Conservation (phyloP, 2,797 vertebrate species). For the Hapalemur alaotrensis region DNA sequence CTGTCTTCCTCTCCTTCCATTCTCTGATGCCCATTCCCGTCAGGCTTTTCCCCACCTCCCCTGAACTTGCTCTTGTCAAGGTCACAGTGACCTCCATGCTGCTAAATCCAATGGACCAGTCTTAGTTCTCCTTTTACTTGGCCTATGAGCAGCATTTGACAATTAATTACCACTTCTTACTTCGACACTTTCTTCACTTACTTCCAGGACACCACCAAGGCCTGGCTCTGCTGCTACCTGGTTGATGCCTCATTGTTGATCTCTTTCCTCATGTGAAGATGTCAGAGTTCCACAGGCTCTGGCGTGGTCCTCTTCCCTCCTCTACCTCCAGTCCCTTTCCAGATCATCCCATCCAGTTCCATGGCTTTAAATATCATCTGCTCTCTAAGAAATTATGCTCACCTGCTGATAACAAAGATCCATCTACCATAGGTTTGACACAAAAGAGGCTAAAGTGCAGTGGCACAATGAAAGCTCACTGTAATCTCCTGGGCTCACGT, state of each 20-base stretch:
- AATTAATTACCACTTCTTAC: background rate
- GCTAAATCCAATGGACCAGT: background rate
- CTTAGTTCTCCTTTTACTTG: background rate
- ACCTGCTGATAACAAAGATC: background rate
- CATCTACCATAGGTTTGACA: background rate
- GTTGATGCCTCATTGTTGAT: background rate
- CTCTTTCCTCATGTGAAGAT: background rate
- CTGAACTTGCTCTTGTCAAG: background rate
- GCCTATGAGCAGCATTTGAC: background rate
- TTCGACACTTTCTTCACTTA: background rate
- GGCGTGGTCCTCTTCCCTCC: background rate
- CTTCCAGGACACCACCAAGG: background rate
- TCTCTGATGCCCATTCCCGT: background rate
- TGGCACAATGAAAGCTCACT: background rate
- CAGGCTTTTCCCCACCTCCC: background rate
- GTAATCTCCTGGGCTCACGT: background rate
- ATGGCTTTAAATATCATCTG: background rate
- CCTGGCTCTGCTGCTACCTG: background rate
- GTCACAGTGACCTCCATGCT: background rate
- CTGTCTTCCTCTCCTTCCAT: background rate
- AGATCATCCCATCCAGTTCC: background rate
- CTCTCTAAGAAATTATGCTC: background rate
- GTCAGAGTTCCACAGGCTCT: background rate
- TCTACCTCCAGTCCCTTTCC: background rate
- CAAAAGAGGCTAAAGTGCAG: background rate